These are phyloP conservation scores for Crossocerus cetratus DNA, from an alignment of 2,888 invertebrate species.

Conservation along the genomic window DNA sequence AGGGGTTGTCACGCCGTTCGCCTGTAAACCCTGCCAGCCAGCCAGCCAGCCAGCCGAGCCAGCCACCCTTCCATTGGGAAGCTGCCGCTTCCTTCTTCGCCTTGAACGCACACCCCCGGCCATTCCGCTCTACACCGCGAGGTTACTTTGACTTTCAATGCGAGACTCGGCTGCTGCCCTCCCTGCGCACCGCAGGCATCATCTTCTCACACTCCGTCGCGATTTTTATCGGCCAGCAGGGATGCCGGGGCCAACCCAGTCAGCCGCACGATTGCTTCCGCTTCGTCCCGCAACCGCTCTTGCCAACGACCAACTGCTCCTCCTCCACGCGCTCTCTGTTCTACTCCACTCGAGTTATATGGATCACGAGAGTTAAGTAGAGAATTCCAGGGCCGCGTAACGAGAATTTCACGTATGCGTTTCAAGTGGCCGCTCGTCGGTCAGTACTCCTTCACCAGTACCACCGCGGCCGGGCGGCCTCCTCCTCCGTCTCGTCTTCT, in stretches of 20 bases:
- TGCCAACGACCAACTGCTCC: not conserved
- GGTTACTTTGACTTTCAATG: constrained; percentile 46
- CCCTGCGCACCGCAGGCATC: constrained; percentile 9
- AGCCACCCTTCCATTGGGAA: constrained; percentile 34
- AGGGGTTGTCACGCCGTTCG: constrained; percentile 72
- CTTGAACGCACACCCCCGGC: constrained; percentile 32
- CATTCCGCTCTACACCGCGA: constrained; percentile 42
- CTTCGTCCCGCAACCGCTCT: not conserved
- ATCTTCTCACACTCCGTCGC: constrained; percentile 32
- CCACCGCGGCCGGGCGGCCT: no score
- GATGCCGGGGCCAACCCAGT: constrained; percentile 12
- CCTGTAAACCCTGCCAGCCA: constrained; percentile 42
- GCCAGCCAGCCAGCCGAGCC: constrained; percentile 22
- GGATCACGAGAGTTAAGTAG: not conserved
- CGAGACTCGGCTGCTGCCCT: constrained; percentile 24
- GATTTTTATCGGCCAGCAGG: constrained; percentile 4
- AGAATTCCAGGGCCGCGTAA: not conserved
- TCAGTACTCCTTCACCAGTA: no score
- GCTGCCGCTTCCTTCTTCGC: constrained; percentile 8
- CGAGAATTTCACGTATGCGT: constrained; percentile 14
- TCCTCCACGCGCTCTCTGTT: not conserved
- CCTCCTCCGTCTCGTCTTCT: no score
- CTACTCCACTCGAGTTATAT: not conserved
- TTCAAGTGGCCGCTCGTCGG: not conserved
- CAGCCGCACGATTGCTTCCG: constrained; percentile 39